These are phyloP conservation scores for Fistularia commersonii DNA, from an alignment of 2,797 vertebrate genomes.

Conservation along the genomic window DNA sequence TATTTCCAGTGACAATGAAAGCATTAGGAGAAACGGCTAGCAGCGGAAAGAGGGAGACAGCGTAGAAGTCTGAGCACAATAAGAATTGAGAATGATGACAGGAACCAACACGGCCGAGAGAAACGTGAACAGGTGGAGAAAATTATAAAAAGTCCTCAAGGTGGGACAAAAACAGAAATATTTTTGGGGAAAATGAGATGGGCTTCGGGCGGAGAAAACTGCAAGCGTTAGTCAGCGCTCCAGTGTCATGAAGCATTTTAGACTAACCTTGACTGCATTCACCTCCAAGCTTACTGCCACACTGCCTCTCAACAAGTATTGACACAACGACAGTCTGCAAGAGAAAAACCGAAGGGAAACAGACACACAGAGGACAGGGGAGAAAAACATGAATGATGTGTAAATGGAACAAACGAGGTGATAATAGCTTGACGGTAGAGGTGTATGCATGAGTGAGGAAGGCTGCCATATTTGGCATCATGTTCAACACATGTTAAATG, in stretches of 20 bases:
- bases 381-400: slow-evolving; percentile 64
- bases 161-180: slow-evolving; percentile 23
- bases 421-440: slow-evolving; percentile 61
- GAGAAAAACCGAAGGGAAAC: slow-evolving; percentile 54
- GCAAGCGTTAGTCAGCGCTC: slow-evolving; percentile 39
- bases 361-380: slow-evolving; percentile 45
- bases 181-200: background rate
- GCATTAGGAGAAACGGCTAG: slow-evolving; percentile 21
- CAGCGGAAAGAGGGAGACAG: slow-evolving; percentile 5
- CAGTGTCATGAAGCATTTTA: slow-evolving; percentile 52
- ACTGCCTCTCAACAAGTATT: slow-evolving; percentile 72
- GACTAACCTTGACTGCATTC: slow-evolving; percentile 77
- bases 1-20: slow-evolving; percentile 16
- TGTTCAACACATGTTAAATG: slow-evolving; percentile 27
- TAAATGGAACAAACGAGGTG: slow-evolving; percentile 71
- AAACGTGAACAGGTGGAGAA: slow-evolving; percentile 25
- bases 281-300: slow-evolving; percentile 68
- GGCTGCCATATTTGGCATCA: slow-evolving; percentile 40
- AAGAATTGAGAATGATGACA: slow-evolving; percentile 25
- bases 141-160: slow-evolving; percentile 24
- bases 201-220: slow-evolving; percentile 2
- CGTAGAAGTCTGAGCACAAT: slow-evolving; percentile 3
- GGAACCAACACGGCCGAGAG: slow-evolving; percentile 19
- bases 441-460: slow-evolving; percentile 54
- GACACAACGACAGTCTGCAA: slow-evolving; percentile 73